Percentiles rank a stretch among this genome's conserved stretches.
Evolutionary conservation across 2,797 vertebrate genomes (phyloP).

Genomic region (Hippoglossus hippoglossus): DNA sequence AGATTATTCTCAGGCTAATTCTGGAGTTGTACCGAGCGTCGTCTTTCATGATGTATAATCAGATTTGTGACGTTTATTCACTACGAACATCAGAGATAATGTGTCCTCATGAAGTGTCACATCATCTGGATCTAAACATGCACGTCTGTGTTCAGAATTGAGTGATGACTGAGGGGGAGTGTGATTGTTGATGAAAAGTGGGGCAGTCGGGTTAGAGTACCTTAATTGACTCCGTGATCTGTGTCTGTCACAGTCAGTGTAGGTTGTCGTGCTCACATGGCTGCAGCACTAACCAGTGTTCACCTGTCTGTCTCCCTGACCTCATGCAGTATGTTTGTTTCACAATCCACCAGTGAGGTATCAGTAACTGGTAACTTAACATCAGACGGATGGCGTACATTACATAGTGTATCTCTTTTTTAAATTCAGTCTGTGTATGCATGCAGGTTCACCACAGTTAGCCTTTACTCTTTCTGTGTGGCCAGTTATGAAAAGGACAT

Average conservation of each 20-base stretch:
- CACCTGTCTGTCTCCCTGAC: too few relatives aligned
- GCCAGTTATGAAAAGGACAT: not conserved
- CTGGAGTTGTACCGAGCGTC: not conserved
- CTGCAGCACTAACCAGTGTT: too few relatives aligned
- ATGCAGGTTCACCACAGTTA: not conserved
- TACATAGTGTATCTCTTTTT: not conserved
- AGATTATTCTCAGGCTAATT: not conserved
- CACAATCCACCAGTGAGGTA: not conserved
- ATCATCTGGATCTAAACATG: not conserved
- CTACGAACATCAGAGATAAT: not conserved
- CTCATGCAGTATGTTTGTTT: too few relatives aligned
- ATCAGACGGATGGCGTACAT: not conserved
- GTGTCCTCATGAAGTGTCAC: not conserved
- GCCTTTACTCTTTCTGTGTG: not conserved
- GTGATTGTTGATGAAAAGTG: not conserved
- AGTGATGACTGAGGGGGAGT: not conserved
- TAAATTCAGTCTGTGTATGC: not conserved
- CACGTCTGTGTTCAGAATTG: not conserved
- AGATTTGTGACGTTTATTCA: not conserved
- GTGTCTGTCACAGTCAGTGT: too few relatives aligned
- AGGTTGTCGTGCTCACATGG: too few relatives aligned
- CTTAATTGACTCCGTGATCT: too few relatives aligned
- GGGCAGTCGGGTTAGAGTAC: not conserved
- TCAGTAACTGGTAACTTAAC: not conserved
- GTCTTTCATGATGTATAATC: slow-evolving; percentile 2